Conservation (phyloP, 2,797 vertebrate genomes). For the Harpagifer antarcticus region DNA sequence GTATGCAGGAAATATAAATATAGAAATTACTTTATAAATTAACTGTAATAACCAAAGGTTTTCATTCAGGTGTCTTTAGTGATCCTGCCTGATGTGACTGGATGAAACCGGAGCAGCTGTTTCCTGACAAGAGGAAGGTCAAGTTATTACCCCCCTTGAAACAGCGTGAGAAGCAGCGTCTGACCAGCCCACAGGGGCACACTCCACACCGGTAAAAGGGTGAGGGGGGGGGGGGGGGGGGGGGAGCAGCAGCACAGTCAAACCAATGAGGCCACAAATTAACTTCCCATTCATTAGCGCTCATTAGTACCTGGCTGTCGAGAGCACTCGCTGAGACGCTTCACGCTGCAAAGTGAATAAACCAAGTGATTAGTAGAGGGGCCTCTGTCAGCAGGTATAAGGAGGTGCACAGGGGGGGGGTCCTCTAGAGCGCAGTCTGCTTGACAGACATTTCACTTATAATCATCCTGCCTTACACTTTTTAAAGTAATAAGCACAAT, state of each 20-base stretch:
- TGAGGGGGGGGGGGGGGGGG: constrained; percentile 19
- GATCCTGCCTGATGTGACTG: constrained; percentile 25
- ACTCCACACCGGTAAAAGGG: constrained; percentile 29
- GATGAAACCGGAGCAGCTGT: constrained; percentile 48
- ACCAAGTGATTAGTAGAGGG: constrained; percentile 60
- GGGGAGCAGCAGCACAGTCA: constrained; percentile 48
- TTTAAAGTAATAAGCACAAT: constrained; percentile 23
- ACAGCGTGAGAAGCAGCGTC: constrained; percentile 36
- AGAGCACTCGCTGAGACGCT: constrained; percentile 62
- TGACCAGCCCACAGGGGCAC: constrained; percentile 44
- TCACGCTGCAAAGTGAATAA: constrained; percentile 61
- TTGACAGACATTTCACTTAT: constrained; percentile 49
- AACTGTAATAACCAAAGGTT: neutral
- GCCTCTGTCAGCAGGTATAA: constrained; percentile 54
- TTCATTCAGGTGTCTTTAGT: neutral
- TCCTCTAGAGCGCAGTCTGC: constrained; percentile 37
- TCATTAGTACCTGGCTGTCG: constrained; percentile 70
- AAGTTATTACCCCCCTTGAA: constrained; percentile 60
- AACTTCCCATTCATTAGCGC: constrained; percentile 71
- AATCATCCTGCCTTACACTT: constrained; percentile 31
- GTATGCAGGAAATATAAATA: too few relatives aligned
- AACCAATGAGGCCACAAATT: constrained; percentile 66
- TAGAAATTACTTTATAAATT: neutral
- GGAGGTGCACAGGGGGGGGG: constrained; percentile 18
- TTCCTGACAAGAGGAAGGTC: constrained; percentile 59